Evolutionary conservation across 30 jellyfish, hydroid and myxozoan species (phyloP), one percentile per base, ranked within the genome.

Genomic region (Haliclystus octoradiatus): DNA sequence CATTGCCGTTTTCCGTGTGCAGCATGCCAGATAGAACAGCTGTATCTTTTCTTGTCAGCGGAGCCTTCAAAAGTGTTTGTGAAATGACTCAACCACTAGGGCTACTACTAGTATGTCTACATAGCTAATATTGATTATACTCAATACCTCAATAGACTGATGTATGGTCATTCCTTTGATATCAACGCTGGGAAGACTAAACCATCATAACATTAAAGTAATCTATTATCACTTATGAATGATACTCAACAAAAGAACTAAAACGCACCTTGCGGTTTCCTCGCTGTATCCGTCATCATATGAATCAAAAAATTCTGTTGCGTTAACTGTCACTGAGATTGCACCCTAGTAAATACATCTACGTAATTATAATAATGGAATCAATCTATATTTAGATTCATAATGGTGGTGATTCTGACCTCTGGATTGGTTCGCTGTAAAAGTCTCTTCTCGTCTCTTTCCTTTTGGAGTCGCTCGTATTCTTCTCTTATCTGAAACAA

Each of bases 21-120:
- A 89, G 70, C 15, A 78, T 33, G 14, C 98, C 98, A 0, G 98
- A 81, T 27, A 89, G 50, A 26, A 89, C 88, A 23, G 98, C 98
- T 28, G 98, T 89, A 70, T 78, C 88, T 1, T 81, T 49, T 34
- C 75, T 81, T 33, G 98, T 89, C 52, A 89, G 66, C 24, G 98
- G 98, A 0, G 98, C 98, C 98, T 89, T 40, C 57, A 40, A 40
- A 40, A 40, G 19, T 40, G 14, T 5, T 5, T 9, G 19, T 40
- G 14, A 40, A 40, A 40, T 40, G 57, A 5, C 57, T 40, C n/a
- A n/a, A n/a, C n/a, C n/a, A n/a, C n/a, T n/a, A n/a, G n/a, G n/a
- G n/a, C n/a, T n/a, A n/a, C n/a, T n/a, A n/a, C n/a, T n/a, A n/a
- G n/a, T n/a, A n/a, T n/a, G n/a, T n/a, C n/a, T n/a, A n/a, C n/a